These are phyloP conservation scores for Parauchenoglanis ngamensis DNA, from an alignment of 2,797 vertebrate genomes.

Conservation along the genomic window DNA sequence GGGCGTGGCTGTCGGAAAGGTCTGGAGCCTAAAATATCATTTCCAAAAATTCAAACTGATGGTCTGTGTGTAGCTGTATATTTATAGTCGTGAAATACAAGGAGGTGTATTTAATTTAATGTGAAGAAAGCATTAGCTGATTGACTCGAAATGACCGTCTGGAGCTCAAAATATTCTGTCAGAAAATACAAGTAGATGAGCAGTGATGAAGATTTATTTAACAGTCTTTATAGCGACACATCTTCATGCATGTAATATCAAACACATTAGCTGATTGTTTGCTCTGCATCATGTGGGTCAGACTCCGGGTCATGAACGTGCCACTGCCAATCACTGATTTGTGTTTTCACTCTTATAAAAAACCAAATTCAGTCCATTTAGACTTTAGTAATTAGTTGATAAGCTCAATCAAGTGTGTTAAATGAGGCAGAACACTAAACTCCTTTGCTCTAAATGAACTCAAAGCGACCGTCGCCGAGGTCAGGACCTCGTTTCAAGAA, in stretches of 20 bases:
- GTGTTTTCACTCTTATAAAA: neutral
- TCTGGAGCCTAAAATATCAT: neutral
- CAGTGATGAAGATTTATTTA: neutral
- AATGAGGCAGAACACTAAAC: neutral
- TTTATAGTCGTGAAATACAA: neutral
- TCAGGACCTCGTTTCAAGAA: neutral
- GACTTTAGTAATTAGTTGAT: constrained; percentile 2
- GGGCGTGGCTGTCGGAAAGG: neutral
- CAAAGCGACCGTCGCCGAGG: neutral
- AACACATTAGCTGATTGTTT: constrained; percentile 8
- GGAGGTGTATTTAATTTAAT: neutral
- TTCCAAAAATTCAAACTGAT: neutral
- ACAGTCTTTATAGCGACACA: no score
- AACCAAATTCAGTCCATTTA: neutral
- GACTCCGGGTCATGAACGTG: neutral
- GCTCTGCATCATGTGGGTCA: neutral
- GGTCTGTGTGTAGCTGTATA: neutral
- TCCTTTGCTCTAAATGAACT: neutral
- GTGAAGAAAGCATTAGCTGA: neutral
- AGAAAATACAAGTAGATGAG: neutral
- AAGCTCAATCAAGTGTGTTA: neutral
- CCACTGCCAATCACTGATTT: neutral
- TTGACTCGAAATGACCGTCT: neutral
- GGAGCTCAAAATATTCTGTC: no score
- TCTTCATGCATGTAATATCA: neutral